These are phyloP conservation scores for Lutjanus campechanus DNA, from an alignment of 2,797 vertebrate species.

Conservation along the genomic window DNA sequence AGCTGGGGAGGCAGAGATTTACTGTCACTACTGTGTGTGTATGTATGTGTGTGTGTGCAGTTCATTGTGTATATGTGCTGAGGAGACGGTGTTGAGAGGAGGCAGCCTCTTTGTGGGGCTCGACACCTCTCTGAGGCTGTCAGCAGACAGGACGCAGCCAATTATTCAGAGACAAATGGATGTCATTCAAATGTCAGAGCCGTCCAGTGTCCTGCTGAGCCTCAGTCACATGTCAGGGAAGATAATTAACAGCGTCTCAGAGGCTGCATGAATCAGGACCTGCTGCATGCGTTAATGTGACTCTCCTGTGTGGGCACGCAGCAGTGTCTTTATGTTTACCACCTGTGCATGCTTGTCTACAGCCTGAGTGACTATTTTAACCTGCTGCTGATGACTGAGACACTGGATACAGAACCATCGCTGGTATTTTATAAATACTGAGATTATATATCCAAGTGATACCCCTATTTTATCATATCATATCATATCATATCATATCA, in stretches of 20 bases:
- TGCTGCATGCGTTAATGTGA: neutral
- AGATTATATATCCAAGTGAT: too few relatives aligned
- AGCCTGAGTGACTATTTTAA: neutral
- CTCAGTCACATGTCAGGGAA: constrained; percentile 20
- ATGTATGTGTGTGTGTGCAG: neutral
- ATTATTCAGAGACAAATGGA: constrained; percentile 66
- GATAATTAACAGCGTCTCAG: constrained; percentile 59
- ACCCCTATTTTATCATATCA: too few relatives aligned
- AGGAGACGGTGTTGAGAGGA: constrained; percentile 21
- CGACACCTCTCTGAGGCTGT: constrained; percentile 51
- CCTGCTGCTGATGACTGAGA: neutral
- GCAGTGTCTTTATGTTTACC: constrained; percentile 1
- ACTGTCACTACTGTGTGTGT: neutral
- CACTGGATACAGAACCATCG: neutral
- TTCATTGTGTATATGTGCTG: constrained; percentile 13
- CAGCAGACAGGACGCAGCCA: constrained; percentile 46
- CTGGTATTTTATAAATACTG: too few relatives aligned
- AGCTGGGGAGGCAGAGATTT: neutral
- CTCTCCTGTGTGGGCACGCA: neutral
- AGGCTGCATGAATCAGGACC: constrained; percentile 29
- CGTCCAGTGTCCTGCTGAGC: constrained; percentile 45
- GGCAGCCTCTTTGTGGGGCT: constrained; percentile 14
- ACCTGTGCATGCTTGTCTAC: neutral
- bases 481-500: too few relatives aligned
- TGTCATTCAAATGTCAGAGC: constrained; percentile 73